A percentile compares a stretch with the other conserved stretches of the same genome.
phyloP scores from a whole-genome alignment of 2,113 vertebrate species.

The Malurus cyaneus region DNA sequence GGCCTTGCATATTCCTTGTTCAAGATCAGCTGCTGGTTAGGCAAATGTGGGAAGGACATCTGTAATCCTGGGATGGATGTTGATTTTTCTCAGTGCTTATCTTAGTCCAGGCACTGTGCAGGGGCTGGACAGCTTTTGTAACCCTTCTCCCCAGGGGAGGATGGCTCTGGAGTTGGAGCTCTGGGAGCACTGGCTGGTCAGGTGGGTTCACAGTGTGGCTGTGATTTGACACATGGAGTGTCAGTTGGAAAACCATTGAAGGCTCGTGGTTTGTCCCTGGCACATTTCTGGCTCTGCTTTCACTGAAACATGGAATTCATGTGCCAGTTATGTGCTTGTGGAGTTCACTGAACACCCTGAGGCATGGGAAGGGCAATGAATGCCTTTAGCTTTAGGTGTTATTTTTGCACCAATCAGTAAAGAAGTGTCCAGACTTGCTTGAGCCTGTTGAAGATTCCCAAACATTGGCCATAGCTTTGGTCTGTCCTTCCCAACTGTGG shows the following conservation, averaged over 20 bases:
- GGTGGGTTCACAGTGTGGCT: not conserved
- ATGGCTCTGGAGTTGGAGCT: not conserved
- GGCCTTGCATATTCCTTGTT: slow-evolving; percentile 59
- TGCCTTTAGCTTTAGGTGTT: not conserved
- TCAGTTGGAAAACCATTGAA: not conserved
- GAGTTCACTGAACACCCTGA: not conserved
- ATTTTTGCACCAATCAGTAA: not conserved
- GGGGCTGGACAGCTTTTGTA: not conserved
- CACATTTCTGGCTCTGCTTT: not conserved
- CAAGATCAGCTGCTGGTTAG: not conserved
- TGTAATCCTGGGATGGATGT: not conserved
- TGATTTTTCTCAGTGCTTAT: not conserved
- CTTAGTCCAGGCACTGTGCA: not conserved
- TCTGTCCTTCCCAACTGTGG: not conserved
- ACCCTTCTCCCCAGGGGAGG: not conserved
- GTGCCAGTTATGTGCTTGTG: not conserved
- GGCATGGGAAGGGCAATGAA: not conserved
- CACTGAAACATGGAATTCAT: not conserved
- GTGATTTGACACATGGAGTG: not conserved
- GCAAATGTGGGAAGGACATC: not conserved
- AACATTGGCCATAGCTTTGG: not conserved
- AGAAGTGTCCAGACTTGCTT: not conserved
- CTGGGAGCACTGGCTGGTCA: not conserved
- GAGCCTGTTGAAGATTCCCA: not conserved
- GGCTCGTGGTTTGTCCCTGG: not conserved